Base-by-base conservation (phyloP, 2,113 vertebrate species). In the Datnioides undecimradiatus region DNA sequence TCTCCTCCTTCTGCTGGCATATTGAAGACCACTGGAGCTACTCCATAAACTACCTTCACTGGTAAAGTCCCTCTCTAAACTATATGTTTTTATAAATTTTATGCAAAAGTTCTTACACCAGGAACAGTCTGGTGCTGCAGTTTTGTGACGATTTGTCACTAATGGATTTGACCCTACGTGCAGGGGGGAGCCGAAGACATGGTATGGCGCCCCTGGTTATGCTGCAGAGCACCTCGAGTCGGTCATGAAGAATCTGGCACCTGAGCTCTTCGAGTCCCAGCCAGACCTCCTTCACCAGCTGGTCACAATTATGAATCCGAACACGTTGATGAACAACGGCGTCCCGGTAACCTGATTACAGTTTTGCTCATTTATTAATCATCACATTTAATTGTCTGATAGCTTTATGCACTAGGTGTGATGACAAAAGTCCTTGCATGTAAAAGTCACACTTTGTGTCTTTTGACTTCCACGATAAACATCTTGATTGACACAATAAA, bases 11-110 rank as follows among this genome's bases (percentile, higher is more conserved):
- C 91, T 99, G 98, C 74, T 99, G 98, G 98, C 98, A 99, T 63
- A 99, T 99, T 67, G 98, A 99, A 84, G 98, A 99, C 91, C 98
- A 99, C 69, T 99, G 98, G 98, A 99, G 98, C 93, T 99, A 99
- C 86, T 99, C 98, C 0, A 97, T 99, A 79, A 99, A 99, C 90
- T 99, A 99, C 83, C 93, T 99, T 82, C 98, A 99, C 82, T 99
- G 98, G 98, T 99, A 92, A 12, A 63, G 49, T 55, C 62, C 34
- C 43, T 58, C n/a, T 63, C 1, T 58, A 17, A 67, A 51, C 52
- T 54, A 14, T 33, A 11, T 67, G 3, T 63, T 0, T n/a, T n/a
- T n/a, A n/a, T n/a, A n/a, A n/a, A n/a, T 69, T 34, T 70, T 38
- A 52, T 7, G 33, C 25, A 21, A 11, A 52, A 31, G 6, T 60